These are phyloP conservation scores for Cabera pusaria DNA, from an alignment of 2,888 invertebrate species.

Conservation along the genomic window DNA sequence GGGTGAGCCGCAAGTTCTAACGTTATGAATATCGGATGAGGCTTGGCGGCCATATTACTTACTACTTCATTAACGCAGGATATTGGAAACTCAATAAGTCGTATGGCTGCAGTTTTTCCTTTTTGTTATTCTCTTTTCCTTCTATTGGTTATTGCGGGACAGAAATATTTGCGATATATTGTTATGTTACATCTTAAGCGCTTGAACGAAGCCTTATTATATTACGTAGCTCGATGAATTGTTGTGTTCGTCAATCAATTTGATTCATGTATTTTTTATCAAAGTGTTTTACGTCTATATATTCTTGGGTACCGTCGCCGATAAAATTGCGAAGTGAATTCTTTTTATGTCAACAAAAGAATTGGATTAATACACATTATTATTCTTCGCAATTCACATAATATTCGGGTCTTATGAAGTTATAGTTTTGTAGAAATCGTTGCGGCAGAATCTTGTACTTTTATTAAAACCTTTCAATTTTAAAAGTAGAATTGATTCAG, in stretches of 20 bases:
- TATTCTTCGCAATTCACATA: no score
- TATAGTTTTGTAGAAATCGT: no score
- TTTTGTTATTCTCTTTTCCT: slow-evolving; percentile 12
- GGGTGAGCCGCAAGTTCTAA: slow-evolving; percentile 45
- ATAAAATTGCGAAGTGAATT: not conserved
- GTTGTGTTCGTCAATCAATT: slow-evolving; percentile 14
- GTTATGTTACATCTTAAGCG: no score
- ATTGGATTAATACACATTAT: no score
- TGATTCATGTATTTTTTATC: slow-evolving; percentile 9
- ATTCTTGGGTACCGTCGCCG: no score
- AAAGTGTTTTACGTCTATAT: no score
- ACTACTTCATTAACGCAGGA: slow-evolving; percentile 61
- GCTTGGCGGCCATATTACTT: slow-evolving; percentile 43
- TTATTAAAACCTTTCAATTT: not conserved
- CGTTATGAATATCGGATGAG: slow-evolving; percentile 66
- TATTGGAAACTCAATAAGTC: slow-evolving; percentile 63
- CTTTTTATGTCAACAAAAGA: no score
- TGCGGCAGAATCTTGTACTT: no score
- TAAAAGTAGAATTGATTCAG: slow-evolving; percentile 18
- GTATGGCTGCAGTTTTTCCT: slow-evolving; percentile 29
- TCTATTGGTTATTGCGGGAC: slow-evolving; percentile 6
- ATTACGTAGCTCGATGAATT: slow-evolving; percentile 12
- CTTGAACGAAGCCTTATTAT: slow-evolving; percentile 6
- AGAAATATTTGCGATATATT: slow-evolving; percentile 5
- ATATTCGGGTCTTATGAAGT: no score